Conservation (phyloP, 2,888 invertebrate species). For the Ormyrus rosae region DNA sequence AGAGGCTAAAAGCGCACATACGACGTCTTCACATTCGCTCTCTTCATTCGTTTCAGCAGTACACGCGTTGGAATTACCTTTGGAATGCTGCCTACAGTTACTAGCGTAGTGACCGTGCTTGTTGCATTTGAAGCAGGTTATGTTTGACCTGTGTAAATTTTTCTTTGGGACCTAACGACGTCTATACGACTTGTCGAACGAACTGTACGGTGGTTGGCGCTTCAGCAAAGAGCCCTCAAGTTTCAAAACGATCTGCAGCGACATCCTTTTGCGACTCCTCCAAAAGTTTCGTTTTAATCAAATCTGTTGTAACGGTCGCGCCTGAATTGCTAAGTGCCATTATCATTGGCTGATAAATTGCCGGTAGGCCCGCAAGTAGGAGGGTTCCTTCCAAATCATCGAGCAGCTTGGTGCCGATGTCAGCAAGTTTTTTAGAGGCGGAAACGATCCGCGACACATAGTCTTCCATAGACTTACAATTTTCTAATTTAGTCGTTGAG, state of each 20-base stretch:
- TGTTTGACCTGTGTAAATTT: not conserved
- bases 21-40: not conserved
- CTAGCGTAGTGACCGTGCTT: not conserved
- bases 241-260: not conserved
- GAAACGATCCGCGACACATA: slow-evolving; percentile 64
- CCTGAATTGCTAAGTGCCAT: too few species aligned
- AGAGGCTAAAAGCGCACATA: not conserved
- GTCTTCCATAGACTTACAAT: slow-evolving; percentile 62
- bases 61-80: not conserved
- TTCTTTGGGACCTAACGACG: not conserved
- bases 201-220: not conserved
- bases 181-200: not conserved
- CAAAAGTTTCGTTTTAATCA: slow-evolving; percentile 63
- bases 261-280: not conserved
- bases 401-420: slow-evolving; percentile 60
- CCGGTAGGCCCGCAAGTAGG: slow-evolving; percentile 64
- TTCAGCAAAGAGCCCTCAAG: not conserved
- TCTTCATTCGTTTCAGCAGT: not conserved
- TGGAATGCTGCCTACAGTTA: not conserved
- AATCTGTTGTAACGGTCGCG: slow-evolving; percentile 60
- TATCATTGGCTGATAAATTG: slow-evolving; percentile 58
- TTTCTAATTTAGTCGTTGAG: slow-evolving; percentile 61
- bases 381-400: slow-evolving; percentile 66
- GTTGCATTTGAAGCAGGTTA: not conserved
- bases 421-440: slow-evolving; percentile 63